A percentile compares a stretch with the other conserved stretches of the same genome.
Conservation (phyloP, 1,140 invertebrate genomes). For the Carposina sasakii region DNA sequence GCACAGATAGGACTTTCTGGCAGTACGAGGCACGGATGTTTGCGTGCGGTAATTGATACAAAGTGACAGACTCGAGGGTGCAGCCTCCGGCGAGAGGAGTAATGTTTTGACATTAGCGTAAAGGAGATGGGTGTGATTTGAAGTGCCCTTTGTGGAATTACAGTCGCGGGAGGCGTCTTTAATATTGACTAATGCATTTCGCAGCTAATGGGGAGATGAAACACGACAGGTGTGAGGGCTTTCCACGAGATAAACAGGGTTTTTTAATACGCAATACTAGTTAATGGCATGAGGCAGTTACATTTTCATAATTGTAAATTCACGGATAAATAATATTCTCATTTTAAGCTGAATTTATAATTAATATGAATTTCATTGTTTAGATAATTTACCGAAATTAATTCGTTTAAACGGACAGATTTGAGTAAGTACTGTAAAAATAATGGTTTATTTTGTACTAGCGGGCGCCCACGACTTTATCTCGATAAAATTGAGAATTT, state of each 20-base stretch:
- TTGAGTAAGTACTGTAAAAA: too few relatives aligned
- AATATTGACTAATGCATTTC: conserved; percentile 71
- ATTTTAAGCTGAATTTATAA: too few relatives aligned
- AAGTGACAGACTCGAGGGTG: conserved; percentile 63
- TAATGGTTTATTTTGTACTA: too few relatives aligned
- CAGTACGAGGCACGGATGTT: conserved; percentile 47
- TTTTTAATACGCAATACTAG: too few relatives aligned
- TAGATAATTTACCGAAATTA: too few relatives aligned
- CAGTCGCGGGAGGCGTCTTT: conserved; percentile 63
- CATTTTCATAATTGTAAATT: too few relatives aligned
- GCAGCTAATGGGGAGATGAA: conserved; percentile 55
- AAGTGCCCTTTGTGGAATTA: conserved; percentile 72
- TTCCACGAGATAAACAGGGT: conserved; percentile 16
- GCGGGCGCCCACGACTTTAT: too few relatives aligned
- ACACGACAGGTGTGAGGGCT: conserved; percentile 61
- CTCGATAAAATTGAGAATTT: too few relatives aligned
- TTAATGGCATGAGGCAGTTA: too few relatives aligned
- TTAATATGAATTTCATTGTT: too few relatives aligned
- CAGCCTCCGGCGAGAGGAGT: conserved; percentile 60
- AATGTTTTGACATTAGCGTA: conserved; percentile 69
- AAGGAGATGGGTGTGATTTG: conserved; percentile 70
- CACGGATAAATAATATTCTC: too few relatives aligned
- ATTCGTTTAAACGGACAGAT: too few relatives aligned
- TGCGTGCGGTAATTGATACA: conserved; percentile 70
- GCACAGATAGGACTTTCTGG: conserved; percentile 61